Base-by-base conservation (phyloP, 2,888 invertebrate species). In the Amitus sp. region DNA sequence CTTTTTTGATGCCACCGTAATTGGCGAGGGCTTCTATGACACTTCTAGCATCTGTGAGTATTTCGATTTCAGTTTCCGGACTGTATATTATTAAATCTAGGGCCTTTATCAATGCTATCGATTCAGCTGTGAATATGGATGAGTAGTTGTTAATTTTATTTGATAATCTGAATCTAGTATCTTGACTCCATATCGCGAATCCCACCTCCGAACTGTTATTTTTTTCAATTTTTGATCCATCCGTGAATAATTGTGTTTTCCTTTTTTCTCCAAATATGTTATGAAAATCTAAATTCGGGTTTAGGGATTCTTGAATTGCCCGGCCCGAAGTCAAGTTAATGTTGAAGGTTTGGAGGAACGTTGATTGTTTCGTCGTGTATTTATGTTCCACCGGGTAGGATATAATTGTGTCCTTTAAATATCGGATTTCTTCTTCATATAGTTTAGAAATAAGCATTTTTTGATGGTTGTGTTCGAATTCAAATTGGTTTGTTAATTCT, bases 381-480 rank as follows among this genome's bases (percentile, higher is more conserved):
- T n/a, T n/a, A n/a, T n/a, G n/a, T n/a, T n/a, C n/a, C n/a, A n/a
- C n/a, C n/a, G n/a, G n/a, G n/a, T n/a, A n/a, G n/a, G n/a, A n/a
- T 9, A 42, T 42, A n/a, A 43, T 42, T 2, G 47, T 30, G 17
- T 57, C 57, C 20, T 33, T 57, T 2, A 33, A 19, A 42, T 20
- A 34, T 43, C 57, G 47, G n/a, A n/a, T n/a, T 18, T 1, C 7
- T 12, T 51, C 28, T n/a, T 58, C 20, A 23, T 47, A 58, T 17
- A 49, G 42, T 20, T 47, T 10, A 3, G 27, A 7, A 6, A 51
- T 5, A 5, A 47, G 28, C n/a, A 51, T 47, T 48, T 45, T 63
- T 1, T 17, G 3, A 17, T 7, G 55, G 37, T 63, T 63, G 28
- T 37, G 13, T 33, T 55, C 54, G 42, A n/a, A n/a, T n/a, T n/a